These are phyloP conservation scores for Solenopsis invicta DNA, from an alignment of 1,140 invertebrate genomes.

Conservation along the genomic window DNA sequence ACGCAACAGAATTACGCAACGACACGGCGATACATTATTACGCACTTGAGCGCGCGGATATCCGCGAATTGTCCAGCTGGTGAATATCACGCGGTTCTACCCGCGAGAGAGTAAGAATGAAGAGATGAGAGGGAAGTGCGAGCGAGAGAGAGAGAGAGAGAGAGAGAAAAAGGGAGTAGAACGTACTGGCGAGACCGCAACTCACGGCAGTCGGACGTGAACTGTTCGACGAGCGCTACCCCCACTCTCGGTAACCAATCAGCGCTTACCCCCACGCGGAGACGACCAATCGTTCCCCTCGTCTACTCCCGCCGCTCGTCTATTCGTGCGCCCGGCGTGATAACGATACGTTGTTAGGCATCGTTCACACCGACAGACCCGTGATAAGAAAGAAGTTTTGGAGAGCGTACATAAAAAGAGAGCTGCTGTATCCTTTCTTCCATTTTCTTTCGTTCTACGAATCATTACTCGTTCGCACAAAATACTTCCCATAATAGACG, in stretches of 20 bases:
- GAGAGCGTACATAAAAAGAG: neutral
- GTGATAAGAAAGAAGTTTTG: slow-evolving; percentile 56
- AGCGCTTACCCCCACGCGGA: slow-evolving; percentile 35
- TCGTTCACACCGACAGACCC: slow-evolving; percentile 30
- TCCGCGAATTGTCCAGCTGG: neutral
- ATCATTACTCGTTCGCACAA: neutral
- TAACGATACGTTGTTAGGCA: slow-evolving; percentile 69
- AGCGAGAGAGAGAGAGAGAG: neutral
- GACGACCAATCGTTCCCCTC: slow-evolving; percentile 69
- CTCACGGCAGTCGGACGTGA: slow-evolving; percentile 65
- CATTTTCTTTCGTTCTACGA: neutral
- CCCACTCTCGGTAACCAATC: slow-evolving; percentile 65
- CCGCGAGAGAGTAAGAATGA: neutral
- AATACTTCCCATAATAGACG: neutral
- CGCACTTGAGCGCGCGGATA: neutral
- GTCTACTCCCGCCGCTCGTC: slow-evolving; percentile 45
- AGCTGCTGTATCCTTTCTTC: neutral
- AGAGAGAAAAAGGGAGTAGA: neutral
- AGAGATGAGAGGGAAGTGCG: neutral
- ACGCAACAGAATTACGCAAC: slow-evolving; percentile 1
- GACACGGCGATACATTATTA: neutral
- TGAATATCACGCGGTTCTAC: neutral
- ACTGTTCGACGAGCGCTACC: slow-evolving; percentile 66
- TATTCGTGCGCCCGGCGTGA: slow-evolving; percentile 66
- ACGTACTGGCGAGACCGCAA: slow-evolving; percentile 36